Percentiles rank a stretch among this genome's conserved stretches.
phyloP scores from a whole-genome alignment of 92 coral and sea anemone species.

The Nematostella vectensis region DNA sequence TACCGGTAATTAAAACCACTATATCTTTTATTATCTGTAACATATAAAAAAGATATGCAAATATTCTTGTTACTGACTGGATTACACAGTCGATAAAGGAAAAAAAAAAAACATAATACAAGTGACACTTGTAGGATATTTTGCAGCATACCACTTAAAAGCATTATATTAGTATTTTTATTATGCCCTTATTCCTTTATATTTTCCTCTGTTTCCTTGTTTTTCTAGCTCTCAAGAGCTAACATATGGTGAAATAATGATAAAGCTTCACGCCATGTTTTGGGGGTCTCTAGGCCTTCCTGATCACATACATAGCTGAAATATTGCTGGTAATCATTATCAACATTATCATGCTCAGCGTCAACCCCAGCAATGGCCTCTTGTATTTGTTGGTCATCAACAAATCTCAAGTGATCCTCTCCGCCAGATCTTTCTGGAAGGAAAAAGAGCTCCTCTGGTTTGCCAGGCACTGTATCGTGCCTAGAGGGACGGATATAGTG shows the following conservation, averaged over 20 bases:
- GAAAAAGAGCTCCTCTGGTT: background rate
- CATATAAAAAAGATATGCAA: too few relatives aligned
- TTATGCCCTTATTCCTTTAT: too few relatives aligned
- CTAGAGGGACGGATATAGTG: background rate
- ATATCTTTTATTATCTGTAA: too few relatives aligned
- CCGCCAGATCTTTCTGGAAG: constrained; percentile 1
- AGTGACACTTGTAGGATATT: too few relatives aligned
- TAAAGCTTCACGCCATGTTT: constrained; percentile 43
- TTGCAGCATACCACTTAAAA: too few relatives aligned
- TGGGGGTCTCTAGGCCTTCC: constrained; percentile 16
- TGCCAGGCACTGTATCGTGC: background rate
- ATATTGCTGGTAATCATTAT: constrained; percentile 20
- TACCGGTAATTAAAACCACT: too few relatives aligned
- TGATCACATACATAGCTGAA: constrained; percentile 32
- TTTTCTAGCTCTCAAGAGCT: background rate
- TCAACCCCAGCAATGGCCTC: background rate
- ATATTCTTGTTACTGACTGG: too few relatives aligned
- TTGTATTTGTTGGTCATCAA: background rate
- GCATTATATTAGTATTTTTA: too few relatives aligned
- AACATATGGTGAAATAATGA: background rate
- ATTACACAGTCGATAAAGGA: too few relatives aligned
- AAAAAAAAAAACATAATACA: too few relatives aligned
- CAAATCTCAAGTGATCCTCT: background rate
- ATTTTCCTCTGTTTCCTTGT: too few relatives aligned
- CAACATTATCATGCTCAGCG: background rate